A percentile compares a stretch with the other conserved stretches of the same genome.
These are phyloP conservation scores for Garrulus glandarius DNA, from an alignment of 2,797 vertebrate genomes.

Conservation along the genomic window DNA sequence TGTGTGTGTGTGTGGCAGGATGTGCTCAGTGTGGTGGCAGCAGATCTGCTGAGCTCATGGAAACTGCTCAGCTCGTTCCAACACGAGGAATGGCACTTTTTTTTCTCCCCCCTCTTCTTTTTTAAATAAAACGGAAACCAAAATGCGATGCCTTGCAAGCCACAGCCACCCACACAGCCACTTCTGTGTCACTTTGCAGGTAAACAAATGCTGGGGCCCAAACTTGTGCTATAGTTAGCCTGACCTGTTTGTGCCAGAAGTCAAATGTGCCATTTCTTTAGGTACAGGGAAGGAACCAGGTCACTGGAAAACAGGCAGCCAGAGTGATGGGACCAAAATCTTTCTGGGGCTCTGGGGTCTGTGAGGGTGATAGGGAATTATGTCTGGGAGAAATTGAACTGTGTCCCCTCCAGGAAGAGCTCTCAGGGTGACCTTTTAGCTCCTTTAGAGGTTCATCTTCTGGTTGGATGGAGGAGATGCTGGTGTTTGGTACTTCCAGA, in stretches of 20 bases:
- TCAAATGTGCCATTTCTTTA: neutral
- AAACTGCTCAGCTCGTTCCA: neutral
- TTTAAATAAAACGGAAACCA: conserved; percentile 35
- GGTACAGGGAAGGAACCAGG: conserved; percentile 46
- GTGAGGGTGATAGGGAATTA: neutral
- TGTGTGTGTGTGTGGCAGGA: neutral
- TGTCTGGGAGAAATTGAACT: neutral
- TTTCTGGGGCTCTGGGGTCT: neutral
- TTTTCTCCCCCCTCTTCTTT: neutral
- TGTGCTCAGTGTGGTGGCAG: neutral
- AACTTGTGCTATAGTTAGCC: conserved; percentile 58
- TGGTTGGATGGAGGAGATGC: neutral
- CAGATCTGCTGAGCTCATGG: conserved; percentile 47
- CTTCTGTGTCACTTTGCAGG: conserved; percentile 32
- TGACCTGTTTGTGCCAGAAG: conserved; percentile 39
- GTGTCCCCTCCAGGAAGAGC: neutral
- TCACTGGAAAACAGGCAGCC: conserved; percentile 4
- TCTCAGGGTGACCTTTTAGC: neutral
- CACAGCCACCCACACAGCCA: neutral
- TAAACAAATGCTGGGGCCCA: neutral
- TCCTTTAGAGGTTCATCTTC: neutral
- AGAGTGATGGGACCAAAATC: neutral
- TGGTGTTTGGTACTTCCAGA: neutral
- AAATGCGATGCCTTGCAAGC: neutral
- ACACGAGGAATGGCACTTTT: neutral